phyloP scores from a whole-genome alignment of 1,140 invertebrate genomes.

The Dolichoris vasculosae region DNA sequence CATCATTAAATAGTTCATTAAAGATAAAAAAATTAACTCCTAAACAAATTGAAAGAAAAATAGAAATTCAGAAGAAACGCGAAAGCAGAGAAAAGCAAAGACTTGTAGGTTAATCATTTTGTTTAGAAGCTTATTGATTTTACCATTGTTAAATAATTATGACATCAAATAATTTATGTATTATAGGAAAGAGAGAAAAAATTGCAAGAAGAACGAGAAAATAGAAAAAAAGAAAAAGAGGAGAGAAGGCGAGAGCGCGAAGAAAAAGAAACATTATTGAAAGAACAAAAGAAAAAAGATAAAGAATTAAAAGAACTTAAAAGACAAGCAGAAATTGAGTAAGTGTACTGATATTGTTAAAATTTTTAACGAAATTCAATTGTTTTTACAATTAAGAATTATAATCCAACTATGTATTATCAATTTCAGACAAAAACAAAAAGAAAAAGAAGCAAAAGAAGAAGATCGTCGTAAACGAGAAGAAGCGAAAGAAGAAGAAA shows the following conservation, averaged over 20 bases:
- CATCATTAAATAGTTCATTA: constrained; percentile 26
- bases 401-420: constrained; percentile 7
- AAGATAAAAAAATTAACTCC: constrained; percentile 64
- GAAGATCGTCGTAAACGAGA: constrained; percentile 74
- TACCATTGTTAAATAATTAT: constrained; percentile 31
- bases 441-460: constrained; percentile 66
- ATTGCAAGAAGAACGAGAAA: constrained; percentile 65
- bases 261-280: constrained; percentile 71
- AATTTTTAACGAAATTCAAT: background rate
- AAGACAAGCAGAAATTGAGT: constrained; percentile 71
- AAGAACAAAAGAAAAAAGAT: constrained; percentile 70
- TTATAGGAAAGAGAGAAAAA: constrained; percentile 76
- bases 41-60: constrained; percentile 68
- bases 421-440: constrained; percentile 66
- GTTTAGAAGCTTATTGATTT: constrained; percentile 1
- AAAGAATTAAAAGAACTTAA: constrained; percentile 73
- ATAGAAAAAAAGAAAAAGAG: constrained; percentile 74
- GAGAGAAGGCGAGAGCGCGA: constrained; percentile 71
- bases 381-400: background rate
- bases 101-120: constrained; percentile 63
- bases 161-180: constrained; percentile 16
- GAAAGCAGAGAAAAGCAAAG: constrained; percentile 76
- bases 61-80: constrained; percentile 74
- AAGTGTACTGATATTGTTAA: constrained; percentile 44
- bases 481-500: constrained; percentile 78